phyloP scores from a whole-genome alignment of 2,888 invertebrate species.

The Caprella mutica region DNA sequence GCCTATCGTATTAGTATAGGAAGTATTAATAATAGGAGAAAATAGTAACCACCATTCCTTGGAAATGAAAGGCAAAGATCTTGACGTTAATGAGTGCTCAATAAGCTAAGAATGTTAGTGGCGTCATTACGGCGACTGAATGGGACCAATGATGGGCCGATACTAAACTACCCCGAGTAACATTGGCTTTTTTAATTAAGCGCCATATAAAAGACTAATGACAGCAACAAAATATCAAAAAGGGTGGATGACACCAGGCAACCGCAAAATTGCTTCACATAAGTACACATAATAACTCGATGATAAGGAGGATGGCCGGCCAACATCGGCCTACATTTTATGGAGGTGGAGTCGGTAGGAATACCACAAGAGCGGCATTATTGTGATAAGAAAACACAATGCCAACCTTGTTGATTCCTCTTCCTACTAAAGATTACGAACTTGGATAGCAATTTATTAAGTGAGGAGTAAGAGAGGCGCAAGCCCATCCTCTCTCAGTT shows the following conservation, averaged over 20 bases:
- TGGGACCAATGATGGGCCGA: no score
- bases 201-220: background rate
- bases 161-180: background rate
- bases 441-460: conserved; percentile 12
- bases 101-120: no score
- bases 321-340: background rate
- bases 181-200: conserved; percentile 9
- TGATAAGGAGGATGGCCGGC: background rate
- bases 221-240: background rate
- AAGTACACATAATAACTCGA: conserved; percentile 9
- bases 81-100: no score
- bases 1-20: no score
- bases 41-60: no score
- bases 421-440: conserved; percentile 10
- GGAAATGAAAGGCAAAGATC: no score
- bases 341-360: background rate
- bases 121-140: no score
- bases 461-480: background rate
- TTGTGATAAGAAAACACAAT: background rate
- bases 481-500: background rate
- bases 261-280: conserved; percentile 11
- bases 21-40: no score
- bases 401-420: background rate
- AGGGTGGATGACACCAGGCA: background rate
- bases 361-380: background rate